Conservation (phyloP, 30 jellyfish, hydroid and myxozoan genomes). For the Mastigias papua region DNA sequence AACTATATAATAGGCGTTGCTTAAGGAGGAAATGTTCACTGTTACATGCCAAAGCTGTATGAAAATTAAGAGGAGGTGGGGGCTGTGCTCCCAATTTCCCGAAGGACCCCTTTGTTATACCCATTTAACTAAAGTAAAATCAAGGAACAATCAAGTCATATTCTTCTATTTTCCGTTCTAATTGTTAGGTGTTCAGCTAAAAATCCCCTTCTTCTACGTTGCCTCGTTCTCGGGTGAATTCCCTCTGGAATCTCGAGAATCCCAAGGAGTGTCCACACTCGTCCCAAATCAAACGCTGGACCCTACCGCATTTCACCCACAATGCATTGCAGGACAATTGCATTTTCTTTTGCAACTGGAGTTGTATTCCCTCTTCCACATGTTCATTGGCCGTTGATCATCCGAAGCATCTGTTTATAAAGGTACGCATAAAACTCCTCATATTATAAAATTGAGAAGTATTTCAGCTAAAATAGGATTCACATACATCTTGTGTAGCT, state of each 20-base stretch:
- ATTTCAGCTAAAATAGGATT: not conserved
- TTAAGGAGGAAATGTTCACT: no score
- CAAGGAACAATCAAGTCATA: no score
- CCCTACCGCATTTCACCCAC: slow-evolving; percentile 35
- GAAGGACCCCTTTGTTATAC: no score
- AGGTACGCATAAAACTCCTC: slow-evolving; percentile 28
- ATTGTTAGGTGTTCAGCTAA: no score
- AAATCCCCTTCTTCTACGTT: not conserved
- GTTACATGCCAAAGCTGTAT: no score
- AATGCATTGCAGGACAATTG: slow-evolving; percentile 35
- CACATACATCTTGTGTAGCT: not conserved
- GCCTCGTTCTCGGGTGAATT: not conserved
- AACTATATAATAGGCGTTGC: no score
- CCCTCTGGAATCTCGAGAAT: no score
- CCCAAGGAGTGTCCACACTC: slow-evolving; percentile 25
- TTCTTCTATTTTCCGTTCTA: no score
- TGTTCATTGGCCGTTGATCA: slow-evolving; percentile 49
- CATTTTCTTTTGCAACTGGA: slow-evolving; percentile 1
- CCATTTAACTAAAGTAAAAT: no score
- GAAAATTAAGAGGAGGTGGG: no score
- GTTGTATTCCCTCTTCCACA: slow-evolving; percentile 18
- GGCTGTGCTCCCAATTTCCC: no score
- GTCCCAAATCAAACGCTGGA: slow-evolving; percentile 34
- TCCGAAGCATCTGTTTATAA: slow-evolving; percentile 37
- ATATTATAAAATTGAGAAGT: not conserved